Base-by-base conservation (phyloP, 2,113 vertebrate genomes). In the Equus przewalskii region DNA sequence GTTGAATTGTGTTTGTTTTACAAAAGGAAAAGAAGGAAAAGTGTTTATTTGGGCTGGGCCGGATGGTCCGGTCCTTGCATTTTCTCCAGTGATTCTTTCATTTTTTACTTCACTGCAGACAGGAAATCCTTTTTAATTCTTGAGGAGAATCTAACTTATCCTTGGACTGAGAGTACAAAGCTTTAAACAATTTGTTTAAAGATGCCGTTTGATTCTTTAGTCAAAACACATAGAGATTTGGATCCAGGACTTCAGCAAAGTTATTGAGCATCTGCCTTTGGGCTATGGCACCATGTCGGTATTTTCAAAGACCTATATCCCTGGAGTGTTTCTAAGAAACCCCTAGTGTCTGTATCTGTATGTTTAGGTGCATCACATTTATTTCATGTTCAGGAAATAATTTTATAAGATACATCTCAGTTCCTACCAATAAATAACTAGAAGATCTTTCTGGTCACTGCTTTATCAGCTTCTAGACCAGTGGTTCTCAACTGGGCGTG, bases 1-100 rank as follows among this genome's bases (percentile, higher is more conserved):
- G 60, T 96, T 91, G 44, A 97, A 22, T 12, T 73, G 6, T 85
- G 62, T 98, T 98, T 98, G 95, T 94, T 98, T 98, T 30, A 97
- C 94, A 97, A 98, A 89, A 98, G 28, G 44, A 91, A 89, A 98
- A 78, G 96, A 98, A 98, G 98, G 95, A 82, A 89, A 94, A 98
- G 14, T 88, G 79, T 98, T 98, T 98, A 93, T 97, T 98, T 97
- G 88, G 80, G 72, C 69, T 94, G 36, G 18, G 86, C 41, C 65
- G 44, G 90, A n/a, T 46, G 19, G 22, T 28, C 83, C 0, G 1
- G 28, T 21, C 89, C 91, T 51, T 73, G 51, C 60, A 62, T 97
- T 97, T 98, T 87, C 0, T 0, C 86, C 56, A 73, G 22, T 16
- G 65, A 89, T 79, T 28, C 21, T 97, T 98, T 98, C 19, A 75